Evolutionary conservation across 1,140 invertebrate species (phyloP), one percentile per base, ranked within the genome.

Genomic region (Conus ventricosus): DNA sequence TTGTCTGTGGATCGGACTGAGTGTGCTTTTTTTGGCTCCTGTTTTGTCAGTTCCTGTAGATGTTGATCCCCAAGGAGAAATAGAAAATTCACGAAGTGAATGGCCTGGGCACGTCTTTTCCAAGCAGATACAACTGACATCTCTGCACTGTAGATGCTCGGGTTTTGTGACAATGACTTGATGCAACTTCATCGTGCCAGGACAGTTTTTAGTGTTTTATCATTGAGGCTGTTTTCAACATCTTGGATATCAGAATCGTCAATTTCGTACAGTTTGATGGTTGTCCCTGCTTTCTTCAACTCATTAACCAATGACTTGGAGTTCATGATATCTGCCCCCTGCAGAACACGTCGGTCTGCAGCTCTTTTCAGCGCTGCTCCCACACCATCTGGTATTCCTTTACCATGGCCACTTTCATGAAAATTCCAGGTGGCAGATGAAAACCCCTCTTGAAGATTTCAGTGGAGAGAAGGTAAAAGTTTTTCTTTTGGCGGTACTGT

Each of bases 301-400:
- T 76, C 81, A 60, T 90, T 54, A 67, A 88, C 88, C 57, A 91
- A 85, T 71, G 63, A 25, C 55, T 83, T 27, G 23, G 88, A 71
- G 71, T 81, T 75, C 5, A 71, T 60, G 67, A 92, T 89, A 87
- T 91, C 90, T 71, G 83, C 86, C 25, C 91, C 91, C 76, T 88
- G 86, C 57, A 80, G 27, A 6, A 91, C 86, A 39, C 80, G 82
- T 39, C 60, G 39, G 54, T 92, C 89, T 23, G 88, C 90, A 67
- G n/a, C 63, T 87, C 96, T 85, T 91, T 96, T 96, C 57, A 95
- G 91, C 27, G 91, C 90, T 17, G 93, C 95, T 67, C 95, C 95
- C n/a, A 96, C 92, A 84, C 95, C 95, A 95, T 96, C 95, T 80
- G 95, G 93, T 27, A 93, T 92, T 23, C 94, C 95, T 90, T 96